Base-by-base conservation (phyloP, 2,888 invertebrate species). In the Melipona bicolor region DNA sequence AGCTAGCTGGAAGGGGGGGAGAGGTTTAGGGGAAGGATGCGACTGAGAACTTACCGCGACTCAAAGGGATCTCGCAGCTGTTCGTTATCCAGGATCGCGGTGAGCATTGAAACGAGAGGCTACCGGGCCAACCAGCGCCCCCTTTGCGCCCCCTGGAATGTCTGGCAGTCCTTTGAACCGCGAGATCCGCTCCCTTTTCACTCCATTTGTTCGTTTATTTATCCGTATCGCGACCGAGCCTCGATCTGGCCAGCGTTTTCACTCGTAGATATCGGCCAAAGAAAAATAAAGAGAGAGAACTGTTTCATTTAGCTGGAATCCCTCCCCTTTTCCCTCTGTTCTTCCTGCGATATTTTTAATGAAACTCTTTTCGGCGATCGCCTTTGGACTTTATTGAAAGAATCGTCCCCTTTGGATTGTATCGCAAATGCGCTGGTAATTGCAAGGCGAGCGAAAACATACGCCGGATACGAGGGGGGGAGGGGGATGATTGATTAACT, bases 71-170 rank as follows among this genome's bases (percentile, higher is more conserved):
- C 79, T 78, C 72, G 72, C 59, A 43, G 62, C 62, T 82, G 70
- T 87, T 87, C 85, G 87, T 85, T 87, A 87, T 68, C 87, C 77
- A 73, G 72, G 69, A 78, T 71, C 74, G 75, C 67, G 77, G 76
- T 54, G n/a, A 50, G 69, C 77, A 86, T 86, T 77, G 86, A 86
- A 87, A 79, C 79, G 76, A 54, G 64, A 56, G 61, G 6, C 13
- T 19, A 52, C n/a, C n/a, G 21, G 43, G 6, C 32, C 54, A 77
- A 68, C 70, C 32, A 32, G 75, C 79, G 73, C 81, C 32, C 32
- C 32, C 32, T 85, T 80, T 82, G 87, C 82, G 80, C 82, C 76
- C 68, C 43, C n/a, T n/a, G 78, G 79, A 74, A 81, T 77, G 79
- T 69, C 71, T 43, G 85, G 65, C 59, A 72, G 83, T 67, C 77